Evolutionary conservation across 2,797 vertebrate species (phyloP), one percentile per base, ranked within the genome.

Genomic region (Furcifer pardalis): DNA sequence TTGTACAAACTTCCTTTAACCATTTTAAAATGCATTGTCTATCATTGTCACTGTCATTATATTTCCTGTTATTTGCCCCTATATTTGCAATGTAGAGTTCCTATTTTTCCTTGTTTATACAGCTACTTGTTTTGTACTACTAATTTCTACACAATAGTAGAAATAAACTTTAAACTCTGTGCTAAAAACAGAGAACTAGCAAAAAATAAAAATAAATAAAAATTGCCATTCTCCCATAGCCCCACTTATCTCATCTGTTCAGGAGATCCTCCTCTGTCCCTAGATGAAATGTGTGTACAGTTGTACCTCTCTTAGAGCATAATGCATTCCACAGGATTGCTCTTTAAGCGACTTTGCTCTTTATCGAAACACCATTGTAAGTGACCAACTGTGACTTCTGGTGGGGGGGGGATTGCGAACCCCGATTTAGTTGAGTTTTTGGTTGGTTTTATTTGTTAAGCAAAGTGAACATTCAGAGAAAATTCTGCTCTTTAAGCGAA

Each of bases 1-100:
- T 81, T 81, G 32, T 30, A 21, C 40, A 49, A 19, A 32, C 79
- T 81, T 86, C 79, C 79, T 86, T 27, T 68, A 37, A 15, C 32
- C 17, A 71, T 81, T 30, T 69, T 32, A 77, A 78, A 76, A 59
- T 81, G 23, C 32, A 86, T 32, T 49, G 25, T n/a, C 32, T 19
- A 76, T 81, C 52, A 6, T 46, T n/a, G 40, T 37, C 17, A 69
- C 37, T 49, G 10, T 25, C 17, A 37, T 69, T 46, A 32, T 69
- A 71, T n/a, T 81, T 77, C 78, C 73, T 81, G 71, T 74, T 80
- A 19, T 40, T 60, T 59, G 63, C 49, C 30, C 37, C 23, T 21
- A 30, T n/a, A 21, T 75, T 56, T 59, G 62, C 46, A 59, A 68
- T 30, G 9, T 5, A 23, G 40, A 63, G 2, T 49, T 19, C 1